Conservation (phyloP, 2,888 invertebrate genomes). For the Drosophila anomalata region DNA sequence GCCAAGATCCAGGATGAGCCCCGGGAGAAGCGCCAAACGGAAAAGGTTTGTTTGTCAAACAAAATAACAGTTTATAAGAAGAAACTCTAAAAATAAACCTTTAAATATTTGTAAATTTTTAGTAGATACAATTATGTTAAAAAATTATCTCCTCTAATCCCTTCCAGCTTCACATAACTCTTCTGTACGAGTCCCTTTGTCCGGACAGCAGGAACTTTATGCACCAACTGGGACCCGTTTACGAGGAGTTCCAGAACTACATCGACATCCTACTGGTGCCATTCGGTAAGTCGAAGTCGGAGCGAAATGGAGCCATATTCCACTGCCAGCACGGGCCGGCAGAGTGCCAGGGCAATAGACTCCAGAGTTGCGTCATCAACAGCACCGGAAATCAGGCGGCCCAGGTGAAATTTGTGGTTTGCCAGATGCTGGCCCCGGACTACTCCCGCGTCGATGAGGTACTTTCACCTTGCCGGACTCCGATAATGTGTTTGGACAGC, state of each 20-base stretch:
- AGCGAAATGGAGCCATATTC: constrained; percentile 84
- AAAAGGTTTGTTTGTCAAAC: constrained; percentile 43
- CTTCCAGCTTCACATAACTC: constrained; percentile 85
- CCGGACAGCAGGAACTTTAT: constrained; percentile 87
- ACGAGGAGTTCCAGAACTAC: constrained; percentile 84
- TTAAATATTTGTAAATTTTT: not conserved
- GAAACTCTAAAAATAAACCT: not conserved
- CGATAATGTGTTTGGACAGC: constrained; percentile 39
- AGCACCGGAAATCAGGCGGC: constrained; percentile 81
- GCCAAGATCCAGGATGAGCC: constrained; percentile 26
- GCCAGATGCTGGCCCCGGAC: constrained; percentile 85
- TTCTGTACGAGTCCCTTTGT: constrained; percentile 87
- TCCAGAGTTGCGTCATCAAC: constrained; percentile 87
- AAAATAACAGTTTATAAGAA: not conserved
- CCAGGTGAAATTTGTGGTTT: constrained; percentile 85
- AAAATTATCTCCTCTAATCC: not conserved
- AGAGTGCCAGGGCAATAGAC: constrained; percentile 87
- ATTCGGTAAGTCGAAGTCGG: constrained; percentile 87
- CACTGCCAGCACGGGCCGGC: constrained; percentile 87
- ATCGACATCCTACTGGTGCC: constrained; percentile 86
- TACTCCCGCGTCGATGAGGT: constrained; percentile 81
- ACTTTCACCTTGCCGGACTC: constrained; percentile 5
- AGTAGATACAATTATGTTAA: too few species aligned
- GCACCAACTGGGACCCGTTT: constrained; percentile 85
- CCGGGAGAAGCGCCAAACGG: constrained; percentile 45